These are phyloP conservation scores for Brachylomia viminalis DNA, from an alignment of 2,888 invertebrate genomes.

Conservation along the genomic window DNA sequence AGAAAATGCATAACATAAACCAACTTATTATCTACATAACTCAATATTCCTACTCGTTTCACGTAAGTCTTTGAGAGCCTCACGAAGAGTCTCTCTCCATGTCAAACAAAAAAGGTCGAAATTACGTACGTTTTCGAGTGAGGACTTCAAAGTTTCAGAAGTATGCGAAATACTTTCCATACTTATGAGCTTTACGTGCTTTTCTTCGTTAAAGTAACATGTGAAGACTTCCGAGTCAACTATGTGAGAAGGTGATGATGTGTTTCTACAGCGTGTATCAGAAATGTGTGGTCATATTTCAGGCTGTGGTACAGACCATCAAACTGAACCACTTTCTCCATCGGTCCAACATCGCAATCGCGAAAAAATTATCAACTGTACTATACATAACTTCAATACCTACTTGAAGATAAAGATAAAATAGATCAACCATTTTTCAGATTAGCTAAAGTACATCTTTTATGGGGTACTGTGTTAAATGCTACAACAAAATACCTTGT, in stretches of 20 bases:
- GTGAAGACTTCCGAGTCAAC: background rate
- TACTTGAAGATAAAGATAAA: too few species aligned
- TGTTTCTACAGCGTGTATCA: too few species aligned
- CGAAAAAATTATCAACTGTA: too few species aligned
- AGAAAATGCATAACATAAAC: background rate
- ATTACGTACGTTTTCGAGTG: slow-evolving; percentile 18
- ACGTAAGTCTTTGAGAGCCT: background rate
- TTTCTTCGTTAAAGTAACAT: slow-evolving; percentile 8
- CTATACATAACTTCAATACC: too few species aligned
- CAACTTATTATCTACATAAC: background rate
- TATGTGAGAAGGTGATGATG: background rate
- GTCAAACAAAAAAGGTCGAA: slow-evolving; percentile 21
- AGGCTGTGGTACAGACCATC: too few species aligned
- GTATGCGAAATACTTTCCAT: slow-evolving; percentile 35
- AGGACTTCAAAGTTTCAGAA: slow-evolving; percentile 23
- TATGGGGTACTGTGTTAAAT: too few species aligned
- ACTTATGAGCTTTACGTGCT: background rate
- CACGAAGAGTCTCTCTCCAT: background rate
- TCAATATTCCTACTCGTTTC: background rate
- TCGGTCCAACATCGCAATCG: too few species aligned
- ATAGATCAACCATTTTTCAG: too few species aligned
- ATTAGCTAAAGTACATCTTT: too few species aligned
- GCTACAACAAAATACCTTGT: too few species aligned
- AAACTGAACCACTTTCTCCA: too few species aligned
- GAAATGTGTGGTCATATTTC: too few species aligned